These are phyloP conservation scores for Hippoglossus stenolepis DNA, from an alignment of 2,113 vertebrate genomes.

Conservation along the genomic window DNA sequence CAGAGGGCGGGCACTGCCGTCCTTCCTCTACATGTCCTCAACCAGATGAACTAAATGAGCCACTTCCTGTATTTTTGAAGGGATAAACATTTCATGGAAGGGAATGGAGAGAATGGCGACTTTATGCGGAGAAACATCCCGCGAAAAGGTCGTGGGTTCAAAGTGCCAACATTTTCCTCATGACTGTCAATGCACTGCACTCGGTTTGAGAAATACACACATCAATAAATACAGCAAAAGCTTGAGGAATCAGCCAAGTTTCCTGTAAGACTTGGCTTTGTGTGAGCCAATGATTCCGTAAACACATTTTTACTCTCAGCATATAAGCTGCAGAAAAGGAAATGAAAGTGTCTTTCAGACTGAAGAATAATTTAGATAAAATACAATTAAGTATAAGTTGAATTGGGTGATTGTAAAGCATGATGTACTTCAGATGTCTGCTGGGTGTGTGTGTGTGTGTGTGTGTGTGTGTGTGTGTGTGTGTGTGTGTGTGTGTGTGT, in stretches of 20 bases:
- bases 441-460: not conserved
- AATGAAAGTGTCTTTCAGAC: no score
- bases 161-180: not conserved
- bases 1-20: not conserved
- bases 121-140: no score
- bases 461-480: not conserved
- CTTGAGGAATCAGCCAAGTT: not conserved
- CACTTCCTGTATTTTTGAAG: not conserved
- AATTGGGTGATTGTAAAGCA: not conserved
- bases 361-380: not conserved
- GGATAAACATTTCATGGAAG: conserved; percentile 2
- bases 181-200: no score
- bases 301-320: no score
- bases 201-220: no score
- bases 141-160: not conserved
- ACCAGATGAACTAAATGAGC: conserved; percentile 7
- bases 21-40: not conserved
- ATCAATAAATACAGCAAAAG: not conserved
- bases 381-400: not conserved
- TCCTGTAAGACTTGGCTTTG: not conserved
- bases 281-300: not conserved
- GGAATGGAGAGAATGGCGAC: no score
- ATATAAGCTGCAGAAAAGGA: no score
- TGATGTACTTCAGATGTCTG: not conserved
- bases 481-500: not conserved